A percentile compares a stretch with the other conserved stretches of the same genome.
Conservation (phyloP, 1,140 invertebrate genomes). For the Gonatopus flavifemur region DNA sequence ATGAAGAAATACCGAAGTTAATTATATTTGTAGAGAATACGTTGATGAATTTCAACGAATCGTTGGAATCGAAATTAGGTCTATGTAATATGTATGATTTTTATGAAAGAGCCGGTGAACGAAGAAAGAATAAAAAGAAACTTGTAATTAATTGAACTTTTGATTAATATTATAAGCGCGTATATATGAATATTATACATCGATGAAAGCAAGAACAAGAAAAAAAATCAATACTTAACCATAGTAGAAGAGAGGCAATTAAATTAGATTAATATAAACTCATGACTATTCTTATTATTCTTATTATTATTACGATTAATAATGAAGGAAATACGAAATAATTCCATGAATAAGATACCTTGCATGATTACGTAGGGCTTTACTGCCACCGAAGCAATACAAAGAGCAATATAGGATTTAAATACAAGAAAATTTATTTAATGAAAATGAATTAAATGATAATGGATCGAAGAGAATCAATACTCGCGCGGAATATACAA, state of each 20-base stretch:
- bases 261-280: too few relatives aligned
- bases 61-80: too few relatives aligned
- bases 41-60: too few relatives aligned
- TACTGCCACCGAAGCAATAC: constrained; percentile 51
- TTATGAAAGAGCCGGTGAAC: too few relatives aligned
- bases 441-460: constrained; percentile 27
- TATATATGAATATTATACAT: too few relatives aligned
- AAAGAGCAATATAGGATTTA: constrained; percentile 55
- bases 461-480: constrained; percentile 16
- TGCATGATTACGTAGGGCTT: constrained; percentile 53
- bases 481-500: not conserved
- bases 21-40: constrained; percentile 57
- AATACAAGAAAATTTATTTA: constrained; percentile 28
- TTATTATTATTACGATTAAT: constrained; percentile 2
- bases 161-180: too few relatives aligned
- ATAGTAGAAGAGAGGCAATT: too few relatives aligned
- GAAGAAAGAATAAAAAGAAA: too few relatives aligned
- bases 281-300: constrained; percentile 6
- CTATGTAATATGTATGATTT: too few relatives aligned
- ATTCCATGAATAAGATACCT: constrained; percentile 30
- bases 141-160: too few relatives aligned
- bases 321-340: constrained; percentile 8
- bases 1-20: constrained; percentile 52
- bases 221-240: too few relatives aligned
- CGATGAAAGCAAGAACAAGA: constrained; percentile 1